Evolutionary conservation across 2,888 invertebrate genomes (phyloP), one percentile per base, ranked within the genome.

Genomic region (Hydriomena furcata): DNA sequence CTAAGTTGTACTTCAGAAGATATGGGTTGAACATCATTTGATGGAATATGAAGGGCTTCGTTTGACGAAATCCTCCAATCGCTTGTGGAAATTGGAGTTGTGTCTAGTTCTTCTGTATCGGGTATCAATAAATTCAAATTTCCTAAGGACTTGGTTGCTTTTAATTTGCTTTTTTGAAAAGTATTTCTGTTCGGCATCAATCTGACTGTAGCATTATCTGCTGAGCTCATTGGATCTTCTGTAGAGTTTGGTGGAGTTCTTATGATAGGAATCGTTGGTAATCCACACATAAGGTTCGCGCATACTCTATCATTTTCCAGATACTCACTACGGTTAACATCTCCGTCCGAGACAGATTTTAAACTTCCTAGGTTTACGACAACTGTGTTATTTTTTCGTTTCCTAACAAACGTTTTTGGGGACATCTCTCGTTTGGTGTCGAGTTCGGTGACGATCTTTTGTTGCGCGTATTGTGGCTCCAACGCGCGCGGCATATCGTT

Each of bases 381-480:
- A 0, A 91, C 70, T 0, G 91, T 91, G 54, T 89, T 91, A 34
- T 84, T 79, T 54, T 87, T 76, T 32, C 81, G 76, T 49, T 73
- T 78, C 32, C 90, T 72, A 0, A 89, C 79, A 51, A 90, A 92
- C 0, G 83, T 84, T 60, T 91, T 89, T 0, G 86, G 83, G 1
- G 82, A 70, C 20, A 73, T 64, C 11, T 82, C 82, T 2, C 72
- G 63, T 7, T 42, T 53, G 11, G 8, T 37, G 2, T 66, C 62
- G 0, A 11, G 25, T 1, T 79, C 73, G 0, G 68, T 63, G 0
- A 78, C 83, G 13, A 82, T 55, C 0, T 77, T 69, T 45, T 82
- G 83, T 11, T 78, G 79, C 0, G 91, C 89, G 57, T 71, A 84
- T 60, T 91, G 89, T 0, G 84, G 85, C 42, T 91, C 89, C 0